These are phyloP conservation scores for Luffia ferchaultella DNA, from an alignment of 2,888 invertebrate genomes.

Conservation along the genomic window DNA sequence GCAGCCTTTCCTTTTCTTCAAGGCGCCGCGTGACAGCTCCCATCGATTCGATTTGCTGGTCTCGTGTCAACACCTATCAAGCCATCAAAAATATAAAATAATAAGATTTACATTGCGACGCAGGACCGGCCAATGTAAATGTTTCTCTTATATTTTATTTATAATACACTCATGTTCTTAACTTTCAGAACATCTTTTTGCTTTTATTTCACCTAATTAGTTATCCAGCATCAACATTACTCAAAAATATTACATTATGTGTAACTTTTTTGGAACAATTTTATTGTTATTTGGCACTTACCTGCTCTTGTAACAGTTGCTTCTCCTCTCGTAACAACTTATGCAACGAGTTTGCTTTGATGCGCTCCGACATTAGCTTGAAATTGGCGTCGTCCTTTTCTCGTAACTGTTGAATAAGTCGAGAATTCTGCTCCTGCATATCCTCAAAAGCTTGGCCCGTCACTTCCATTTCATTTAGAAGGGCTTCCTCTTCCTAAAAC, in stretches of 20 bases:
- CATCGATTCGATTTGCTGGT: slow-evolving; percentile 93
- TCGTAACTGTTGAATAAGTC: slow-evolving; percentile 91
- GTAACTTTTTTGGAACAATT: no score
- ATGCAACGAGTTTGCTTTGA: slow-evolving; percentile 94
- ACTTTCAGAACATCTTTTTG: not conserved
- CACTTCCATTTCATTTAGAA: slow-evolving; percentile 98
- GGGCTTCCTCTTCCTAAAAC: slow-evolving; percentile 88
- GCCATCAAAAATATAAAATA: not conserved
- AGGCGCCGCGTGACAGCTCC: slow-evolving; percentile 92
- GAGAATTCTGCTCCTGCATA: slow-evolving; percentile 98
- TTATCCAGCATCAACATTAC: no score
- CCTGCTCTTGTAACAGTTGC: slow-evolving; percentile 90
- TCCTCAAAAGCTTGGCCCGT: slow-evolving; percentile 99
- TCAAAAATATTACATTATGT: no score
- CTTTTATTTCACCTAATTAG: slow-evolving; percentile 25
- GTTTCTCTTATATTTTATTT: not conserved
- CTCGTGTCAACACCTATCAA: slow-evolving; percentile 78
- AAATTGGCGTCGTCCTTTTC: slow-evolving; percentile 99
- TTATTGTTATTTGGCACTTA: no score
- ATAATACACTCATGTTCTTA: not conserved
- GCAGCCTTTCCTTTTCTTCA: slow-evolving; percentile 93
- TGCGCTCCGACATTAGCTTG: slow-evolving; percentile 96
- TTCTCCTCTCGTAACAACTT: slow-evolving; percentile 95
- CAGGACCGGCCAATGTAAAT: not conserved
- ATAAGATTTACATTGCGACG: not conserved